Percentiles rank a stretch among this genome's conserved stretches.
Evolutionary conservation across 2,797 vertebrate species (phyloP).

Genomic region (Pseudocheirus occidentalis): DNA sequence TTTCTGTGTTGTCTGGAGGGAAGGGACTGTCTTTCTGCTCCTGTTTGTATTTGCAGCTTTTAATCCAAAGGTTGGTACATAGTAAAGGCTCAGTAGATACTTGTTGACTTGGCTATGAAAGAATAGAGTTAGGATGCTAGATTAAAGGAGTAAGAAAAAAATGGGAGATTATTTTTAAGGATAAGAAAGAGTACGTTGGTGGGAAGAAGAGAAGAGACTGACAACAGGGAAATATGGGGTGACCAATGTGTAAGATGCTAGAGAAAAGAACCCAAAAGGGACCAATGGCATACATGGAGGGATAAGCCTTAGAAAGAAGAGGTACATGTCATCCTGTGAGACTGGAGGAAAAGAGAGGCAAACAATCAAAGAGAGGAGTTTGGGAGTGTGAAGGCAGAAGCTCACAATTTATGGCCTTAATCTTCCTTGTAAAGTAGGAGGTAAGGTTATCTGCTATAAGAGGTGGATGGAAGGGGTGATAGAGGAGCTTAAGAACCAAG

Average conservation of each 20-base stretch:
- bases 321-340: not conserved
- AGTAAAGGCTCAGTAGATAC: not conserved
- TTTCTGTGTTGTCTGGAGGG: not conserved
- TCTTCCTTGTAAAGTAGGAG: not conserved
- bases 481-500: constrained; percentile 1
- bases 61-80: not conserved
- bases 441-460: constrained; percentile 5
- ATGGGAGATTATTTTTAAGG: not conserved
- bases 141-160: not conserved
- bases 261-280: not conserved
- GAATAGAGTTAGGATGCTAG: not conserved
- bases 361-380: not conserved
- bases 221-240: not conserved
- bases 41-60: not conserved
- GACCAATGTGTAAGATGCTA: not conserved
- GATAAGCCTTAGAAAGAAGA: not conserved
- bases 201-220: not conserved
- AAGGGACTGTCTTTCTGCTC: not conserved
- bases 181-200: not conserved
- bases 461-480: not conserved
- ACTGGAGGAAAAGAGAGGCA: not conserved
- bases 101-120: not conserved
- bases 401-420: not conserved
- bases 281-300: not conserved
- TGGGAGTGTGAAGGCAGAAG: not conserved